phyloP scores from a whole-genome alignment of 2,888 invertebrate species.

The Thera britannica region DNA sequence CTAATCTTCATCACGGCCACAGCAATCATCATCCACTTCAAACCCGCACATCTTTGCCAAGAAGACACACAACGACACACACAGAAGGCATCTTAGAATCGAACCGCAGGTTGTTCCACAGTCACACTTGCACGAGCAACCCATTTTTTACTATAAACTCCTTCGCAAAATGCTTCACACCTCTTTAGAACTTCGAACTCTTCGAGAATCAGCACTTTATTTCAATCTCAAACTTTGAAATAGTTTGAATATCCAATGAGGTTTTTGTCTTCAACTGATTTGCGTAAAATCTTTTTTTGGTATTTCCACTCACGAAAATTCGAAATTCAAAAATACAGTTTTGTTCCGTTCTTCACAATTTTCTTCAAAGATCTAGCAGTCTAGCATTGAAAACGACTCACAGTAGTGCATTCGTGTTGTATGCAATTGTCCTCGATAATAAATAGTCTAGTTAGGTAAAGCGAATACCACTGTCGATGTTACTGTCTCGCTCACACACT shows the following conservation, averaged over 20 bases:
- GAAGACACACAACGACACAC: conserved; percentile 67
- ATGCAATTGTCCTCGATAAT: conserved; percentile 10
- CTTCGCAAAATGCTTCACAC: neutral
- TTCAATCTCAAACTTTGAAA: neutral
- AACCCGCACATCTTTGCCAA: conserved; percentile 69
- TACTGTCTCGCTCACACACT: too few species aligned
- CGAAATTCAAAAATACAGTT: neutral
- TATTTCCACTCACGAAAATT: neutral
- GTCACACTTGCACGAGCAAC: conserved; percentile 62
- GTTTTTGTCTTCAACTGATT: neutral
- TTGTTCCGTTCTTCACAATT: neutral
- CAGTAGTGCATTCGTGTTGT: neutral
- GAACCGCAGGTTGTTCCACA: conserved; percentile 66
- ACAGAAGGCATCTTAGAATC: conserved; percentile 66
- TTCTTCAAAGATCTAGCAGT: neutral
- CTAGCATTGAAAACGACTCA: neutral
- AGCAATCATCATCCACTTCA: conserved; percentile 66
- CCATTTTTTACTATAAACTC: conserved; percentile 52
- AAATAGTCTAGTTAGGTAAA: neutral
- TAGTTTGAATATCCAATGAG: neutral
- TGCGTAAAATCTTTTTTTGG: neutral
- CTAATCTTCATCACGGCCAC: conserved; percentile 49
- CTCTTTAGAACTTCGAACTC: neutral
- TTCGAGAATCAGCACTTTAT: too few species aligned
- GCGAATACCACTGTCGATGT: too few species aligned